phyloP scores from a whole-genome alignment of 1,140 invertebrate species.

The Zaprionus gabonicus region DNA sequence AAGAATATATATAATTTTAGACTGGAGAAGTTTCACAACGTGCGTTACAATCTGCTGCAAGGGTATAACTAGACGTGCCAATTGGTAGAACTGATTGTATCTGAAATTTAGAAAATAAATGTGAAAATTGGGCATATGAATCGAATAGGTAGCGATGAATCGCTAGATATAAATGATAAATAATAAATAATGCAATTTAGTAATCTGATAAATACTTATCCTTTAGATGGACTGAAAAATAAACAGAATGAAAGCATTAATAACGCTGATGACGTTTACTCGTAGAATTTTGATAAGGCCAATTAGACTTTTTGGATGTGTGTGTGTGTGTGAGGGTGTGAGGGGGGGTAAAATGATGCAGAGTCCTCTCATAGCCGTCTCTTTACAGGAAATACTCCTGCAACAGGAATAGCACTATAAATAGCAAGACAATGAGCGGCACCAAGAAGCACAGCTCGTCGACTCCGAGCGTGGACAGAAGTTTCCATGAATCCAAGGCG shows the following conservation, averaged over 20 bases:
- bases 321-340: neutral
- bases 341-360: neutral
- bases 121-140: neutral
- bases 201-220: neutral
- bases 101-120: constrained; percentile 4
- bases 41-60: too few relatives aligned
- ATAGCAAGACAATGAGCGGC: constrained; percentile 69
- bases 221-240: constrained; percentile 2
- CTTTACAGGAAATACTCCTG: constrained; percentile 73
- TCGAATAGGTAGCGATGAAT: too few relatives aligned
- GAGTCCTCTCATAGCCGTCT: neutral
- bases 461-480: constrained; percentile 58
- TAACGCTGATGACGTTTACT: neutral
- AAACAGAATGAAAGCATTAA: neutral
- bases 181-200: neutral
- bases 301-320: neutral
- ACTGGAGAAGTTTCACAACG: too few relatives aligned
- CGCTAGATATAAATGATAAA: neutral
- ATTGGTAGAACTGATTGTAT: neutral
- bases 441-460: constrained; percentile 71
- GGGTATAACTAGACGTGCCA: neutral
- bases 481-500: constrained; percentile 52
- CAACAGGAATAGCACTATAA: constrained; percentile 78
- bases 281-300: neutral
- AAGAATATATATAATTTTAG: too few relatives aligned